Evolutionary conservation across 2,888 invertebrate species (phyloP).

Genomic region (Cyclophora punctaria): DNA sequence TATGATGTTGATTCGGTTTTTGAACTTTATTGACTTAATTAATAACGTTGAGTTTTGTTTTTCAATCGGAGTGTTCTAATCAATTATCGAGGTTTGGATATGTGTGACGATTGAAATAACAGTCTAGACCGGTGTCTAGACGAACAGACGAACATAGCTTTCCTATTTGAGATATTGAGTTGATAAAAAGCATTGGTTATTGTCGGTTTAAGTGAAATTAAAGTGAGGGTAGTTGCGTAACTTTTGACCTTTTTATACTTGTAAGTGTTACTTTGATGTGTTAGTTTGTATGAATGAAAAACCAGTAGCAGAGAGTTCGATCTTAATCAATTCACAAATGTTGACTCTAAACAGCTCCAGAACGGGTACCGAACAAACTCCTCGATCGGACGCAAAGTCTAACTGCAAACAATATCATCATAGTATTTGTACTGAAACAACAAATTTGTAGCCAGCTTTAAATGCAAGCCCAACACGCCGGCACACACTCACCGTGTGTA

Average conservation of each 20-base stretch:
- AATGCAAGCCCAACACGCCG: conserved; percentile 69
- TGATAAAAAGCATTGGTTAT: too few relatives aligned
- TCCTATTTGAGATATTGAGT: too few relatives aligned
- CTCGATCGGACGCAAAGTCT: conserved; percentile 69
- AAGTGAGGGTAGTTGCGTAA: too few relatives aligned
- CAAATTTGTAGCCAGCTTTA: conserved; percentile 74
- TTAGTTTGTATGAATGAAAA: background rate
- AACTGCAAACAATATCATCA: conserved; percentile 72
- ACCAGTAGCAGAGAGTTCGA: conserved; percentile 34
- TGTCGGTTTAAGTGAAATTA: too few relatives aligned
- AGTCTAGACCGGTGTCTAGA: too few relatives aligned
- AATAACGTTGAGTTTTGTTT: conserved; percentile 20
- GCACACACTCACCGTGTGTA: conserved; percentile 70
- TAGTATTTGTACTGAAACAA: conserved; percentile 73
- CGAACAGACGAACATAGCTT: too few relatives aligned
- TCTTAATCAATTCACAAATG: conserved; percentile 63
- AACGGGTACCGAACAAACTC: conserved; percentile 59
- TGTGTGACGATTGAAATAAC: background rate
- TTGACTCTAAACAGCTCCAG: conserved; percentile 45
- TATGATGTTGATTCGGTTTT: conserved; percentile 32
- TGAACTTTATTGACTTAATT: conserved; percentile 23
- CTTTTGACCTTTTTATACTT: too few relatives aligned
- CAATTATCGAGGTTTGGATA: conserved; percentile 1
- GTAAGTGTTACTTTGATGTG: too few relatives aligned
- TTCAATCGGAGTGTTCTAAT: conserved; percentile 11